phyloP scores from a whole-genome alignment of 2,888 invertebrate genomes.

The Perithous albicinctus region DNA sequence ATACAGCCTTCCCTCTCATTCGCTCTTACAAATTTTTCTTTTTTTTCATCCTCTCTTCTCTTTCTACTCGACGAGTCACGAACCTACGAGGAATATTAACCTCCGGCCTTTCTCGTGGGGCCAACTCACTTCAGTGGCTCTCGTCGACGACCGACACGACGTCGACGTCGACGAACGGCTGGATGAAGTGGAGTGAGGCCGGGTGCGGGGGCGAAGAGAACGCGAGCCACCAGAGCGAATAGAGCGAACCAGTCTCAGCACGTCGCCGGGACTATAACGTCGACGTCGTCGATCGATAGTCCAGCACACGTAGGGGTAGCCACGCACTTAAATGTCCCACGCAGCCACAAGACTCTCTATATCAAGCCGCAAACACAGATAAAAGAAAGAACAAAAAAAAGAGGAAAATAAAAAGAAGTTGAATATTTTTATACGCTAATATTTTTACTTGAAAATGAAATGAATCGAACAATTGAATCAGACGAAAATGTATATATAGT shows the following conservation, averaged over 20 bases:
- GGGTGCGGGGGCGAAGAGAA: slow-evolving; percentile 35
- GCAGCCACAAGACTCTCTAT: slow-evolving; percentile 34
- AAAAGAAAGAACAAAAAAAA: slow-evolving; percentile 3
- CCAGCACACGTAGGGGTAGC: slow-evolving; percentile 51
- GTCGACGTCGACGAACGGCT: slow-evolving; percentile 61
- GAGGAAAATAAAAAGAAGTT: slow-evolving; percentile 35
- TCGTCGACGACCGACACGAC: slow-evolving; percentile 64
- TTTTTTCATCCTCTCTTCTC: slow-evolving; percentile 27
- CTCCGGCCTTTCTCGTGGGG: slow-evolving; percentile 67
- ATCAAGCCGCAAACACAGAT: neutral
- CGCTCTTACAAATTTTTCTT: slow-evolving; percentile 48
- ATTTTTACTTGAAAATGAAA: no score
- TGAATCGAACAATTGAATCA: no score
- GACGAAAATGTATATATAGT: no score
- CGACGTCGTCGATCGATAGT: slow-evolving; percentile 68
- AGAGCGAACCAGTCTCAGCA: slow-evolving; percentile 56
- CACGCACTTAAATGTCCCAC: slow-evolving; percentile 62
- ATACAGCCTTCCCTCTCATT: slow-evolving; percentile 38
- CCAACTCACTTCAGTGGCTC: slow-evolving; percentile 67
- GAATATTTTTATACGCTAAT: no score
- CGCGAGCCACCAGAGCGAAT: slow-evolving; percentile 56
- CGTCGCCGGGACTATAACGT: slow-evolving; percentile 45
- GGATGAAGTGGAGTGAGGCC: slow-evolving; percentile 38
- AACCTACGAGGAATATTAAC: slow-evolving; percentile 71
- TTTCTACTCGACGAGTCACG: slow-evolving; percentile 66